Evolutionary conservation across 2,888 invertebrate genomes (phyloP), one percentile per base, ranked within the genome.

Genomic region (Cephus runcator): DNA sequence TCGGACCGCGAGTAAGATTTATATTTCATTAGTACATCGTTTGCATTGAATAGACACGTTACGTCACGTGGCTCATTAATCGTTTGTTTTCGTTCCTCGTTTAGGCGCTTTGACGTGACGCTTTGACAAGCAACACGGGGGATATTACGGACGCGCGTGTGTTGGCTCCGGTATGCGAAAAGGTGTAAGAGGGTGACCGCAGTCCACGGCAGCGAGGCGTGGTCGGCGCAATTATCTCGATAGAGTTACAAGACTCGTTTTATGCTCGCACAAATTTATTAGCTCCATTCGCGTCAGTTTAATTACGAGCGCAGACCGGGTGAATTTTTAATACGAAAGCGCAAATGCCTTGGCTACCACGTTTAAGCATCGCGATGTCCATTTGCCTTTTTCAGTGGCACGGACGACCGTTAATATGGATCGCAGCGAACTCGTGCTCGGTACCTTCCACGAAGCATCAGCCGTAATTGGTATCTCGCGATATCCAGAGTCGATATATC

Each of bases 221-320:
- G 89, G 89, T 86, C 87, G 83, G 82, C 77, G 87, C 88, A 89
- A 90, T 89, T 90, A 88, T 86, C 88, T 86, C 85, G 88, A 89
- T 89, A 89, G 87, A 89, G 88, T 88, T 90, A 88, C 88, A 89
- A 89, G 88, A 87, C 88, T 88, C 87, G 88, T 87, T 89, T 89
- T 88, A 85, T 87, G 86, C 86, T 85, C 83, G 85, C 86, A 84
- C 87, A 84, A 90, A 90, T 89, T 90, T 89, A 89, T 90, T 88
- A 88, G 85, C 83, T 85, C 86, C 87, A 88, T 89, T 88, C 88
- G 86, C 85, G 89, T 89, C 89, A 87, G 86, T 88, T 89, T 89
- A 88, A 88, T 89, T 89, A 88, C 86, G 83, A 82, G 84, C 86
- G 83, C 83, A 83, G 83, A 71, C 33, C 31, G 11, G 31, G 31